Conservation (phyloP, 1,140 invertebrate species). For the Trachelipus rathkii region DNA sequence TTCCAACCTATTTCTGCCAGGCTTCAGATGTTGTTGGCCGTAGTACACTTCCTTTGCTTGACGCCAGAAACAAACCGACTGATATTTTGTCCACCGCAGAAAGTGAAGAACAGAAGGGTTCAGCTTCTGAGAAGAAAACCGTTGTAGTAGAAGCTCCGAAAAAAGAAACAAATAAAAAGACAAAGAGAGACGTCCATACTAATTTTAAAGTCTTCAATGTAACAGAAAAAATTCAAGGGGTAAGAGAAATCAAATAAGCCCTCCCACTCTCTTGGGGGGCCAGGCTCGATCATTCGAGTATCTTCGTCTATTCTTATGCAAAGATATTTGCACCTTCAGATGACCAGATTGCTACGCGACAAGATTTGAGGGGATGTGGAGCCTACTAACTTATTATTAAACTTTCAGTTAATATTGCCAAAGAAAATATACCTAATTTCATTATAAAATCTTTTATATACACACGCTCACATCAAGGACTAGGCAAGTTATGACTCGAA, state of each 20-base stretch:
- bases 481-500: too few relatives aligned
- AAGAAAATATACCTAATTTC: too few relatives aligned
- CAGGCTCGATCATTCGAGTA: too few relatives aligned
- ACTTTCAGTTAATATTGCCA: too few relatives aligned
- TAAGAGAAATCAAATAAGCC: constrained; percentile 19
- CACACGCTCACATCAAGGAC: too few relatives aligned
- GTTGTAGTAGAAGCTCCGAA: background rate
- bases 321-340: too few relatives aligned
- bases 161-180: background rate
- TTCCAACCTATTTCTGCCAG: constrained; percentile 32
- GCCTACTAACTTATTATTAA: too few relatives aligned
- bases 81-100: constrained; percentile 31
- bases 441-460: too few relatives aligned
- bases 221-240: constrained; percentile 25
- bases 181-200: background rate
- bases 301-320: too few relatives aligned
- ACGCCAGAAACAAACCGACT: constrained; percentile 29
- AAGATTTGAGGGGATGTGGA: too few relatives aligned
- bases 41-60: constrained; percentile 29
- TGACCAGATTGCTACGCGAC: too few relatives aligned
- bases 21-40: constrained; percentile 29
- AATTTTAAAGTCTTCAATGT: background rate
- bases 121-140: background rate
- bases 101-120: background rate
- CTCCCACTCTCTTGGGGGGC: too few relatives aligned